Conservation (phyloP, 2,888 invertebrate genomes). For the Bhutanitis thaidina region DNA sequence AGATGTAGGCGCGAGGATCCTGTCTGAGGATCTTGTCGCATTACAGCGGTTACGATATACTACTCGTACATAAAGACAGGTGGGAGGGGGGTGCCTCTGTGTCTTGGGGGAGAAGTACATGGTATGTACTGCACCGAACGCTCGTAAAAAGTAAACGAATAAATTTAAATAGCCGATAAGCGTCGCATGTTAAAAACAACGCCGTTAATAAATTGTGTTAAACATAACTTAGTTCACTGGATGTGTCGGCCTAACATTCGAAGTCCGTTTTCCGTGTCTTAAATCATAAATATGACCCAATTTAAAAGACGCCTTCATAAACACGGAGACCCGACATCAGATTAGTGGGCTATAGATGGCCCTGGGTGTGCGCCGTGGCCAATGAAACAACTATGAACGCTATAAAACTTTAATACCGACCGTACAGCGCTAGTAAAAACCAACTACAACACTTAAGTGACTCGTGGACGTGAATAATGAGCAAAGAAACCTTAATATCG, state of each 20-base stretch:
- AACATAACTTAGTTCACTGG: not conserved
- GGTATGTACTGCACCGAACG: no score
- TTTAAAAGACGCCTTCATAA: not conserved
- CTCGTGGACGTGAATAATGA: slow-evolving; percentile 5
- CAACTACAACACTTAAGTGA: not conserved
- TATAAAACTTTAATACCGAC: slow-evolving; percentile 12
- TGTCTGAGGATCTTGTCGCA: no score
- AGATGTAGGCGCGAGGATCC: no score
- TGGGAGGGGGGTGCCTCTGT: no score
- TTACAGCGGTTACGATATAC: no score
- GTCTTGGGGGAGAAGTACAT: no score
- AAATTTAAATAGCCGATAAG: not conserved
- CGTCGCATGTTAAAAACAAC: not conserved
- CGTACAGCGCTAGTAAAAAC: slow-evolving; percentile 5
- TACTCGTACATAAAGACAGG: no score
- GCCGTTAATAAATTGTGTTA: not conserved
- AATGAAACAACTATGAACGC: slow-evolving; percentile 5
- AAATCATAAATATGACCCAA: slow-evolving; percentile 11
- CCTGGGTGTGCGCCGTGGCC: not conserved
- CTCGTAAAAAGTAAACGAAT: no score
- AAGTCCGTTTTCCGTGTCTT: not conserved
- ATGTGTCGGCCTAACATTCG: not conserved
- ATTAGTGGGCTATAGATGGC: not conserved
- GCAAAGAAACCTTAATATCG: not conserved
- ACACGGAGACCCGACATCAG: not conserved